These are phyloP conservation scores for Aphaenogaster ashmeadi DNA, from an alignment of 1,140 invertebrate genomes.

Conservation along the genomic window DNA sequence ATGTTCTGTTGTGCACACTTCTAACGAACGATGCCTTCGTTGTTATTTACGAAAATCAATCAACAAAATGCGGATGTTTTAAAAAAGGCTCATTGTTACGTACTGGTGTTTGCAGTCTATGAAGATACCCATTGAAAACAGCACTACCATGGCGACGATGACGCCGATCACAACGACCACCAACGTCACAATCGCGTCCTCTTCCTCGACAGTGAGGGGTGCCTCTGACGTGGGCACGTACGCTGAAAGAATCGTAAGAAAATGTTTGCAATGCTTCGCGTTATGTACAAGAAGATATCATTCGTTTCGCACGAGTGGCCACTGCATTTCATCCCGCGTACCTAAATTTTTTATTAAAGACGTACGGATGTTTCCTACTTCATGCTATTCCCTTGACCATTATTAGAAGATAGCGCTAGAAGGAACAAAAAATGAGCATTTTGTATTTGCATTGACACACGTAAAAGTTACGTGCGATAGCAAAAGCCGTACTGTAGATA, in stretches of 20 bases:
- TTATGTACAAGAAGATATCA: neutral
- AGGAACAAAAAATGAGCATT: neutral
- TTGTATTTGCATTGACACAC: neutral
- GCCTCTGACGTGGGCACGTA: conserved; percentile 73
- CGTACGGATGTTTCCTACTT: neutral
- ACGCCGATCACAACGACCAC: conserved; percentile 87
- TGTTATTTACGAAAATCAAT: neutral
- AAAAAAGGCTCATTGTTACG: conserved; percentile 72
- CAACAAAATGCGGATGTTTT: conserved; percentile 16
- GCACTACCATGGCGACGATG: conserved; percentile 87
- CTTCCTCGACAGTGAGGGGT: conserved; percentile 78
- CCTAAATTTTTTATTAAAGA: neutral
- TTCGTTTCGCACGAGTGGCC: neutral
- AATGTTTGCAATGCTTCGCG: neutral
- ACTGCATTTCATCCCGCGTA: neutral
- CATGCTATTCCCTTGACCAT: neutral
- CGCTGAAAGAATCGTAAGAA: conserved; percentile 43
- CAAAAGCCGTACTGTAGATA: neutral
- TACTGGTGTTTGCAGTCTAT: conserved; percentile 88
- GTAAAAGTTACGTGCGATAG: conserved; percentile 25
- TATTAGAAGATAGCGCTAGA: neutral
- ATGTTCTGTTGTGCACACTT: neutral
- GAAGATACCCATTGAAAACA: conserved; percentile 89
- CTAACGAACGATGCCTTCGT: neutral
- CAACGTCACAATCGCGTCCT: conserved; percentile 86